Conservation (phyloP, 2,113 vertebrate species). For the Nycticebus coucang region DNA sequence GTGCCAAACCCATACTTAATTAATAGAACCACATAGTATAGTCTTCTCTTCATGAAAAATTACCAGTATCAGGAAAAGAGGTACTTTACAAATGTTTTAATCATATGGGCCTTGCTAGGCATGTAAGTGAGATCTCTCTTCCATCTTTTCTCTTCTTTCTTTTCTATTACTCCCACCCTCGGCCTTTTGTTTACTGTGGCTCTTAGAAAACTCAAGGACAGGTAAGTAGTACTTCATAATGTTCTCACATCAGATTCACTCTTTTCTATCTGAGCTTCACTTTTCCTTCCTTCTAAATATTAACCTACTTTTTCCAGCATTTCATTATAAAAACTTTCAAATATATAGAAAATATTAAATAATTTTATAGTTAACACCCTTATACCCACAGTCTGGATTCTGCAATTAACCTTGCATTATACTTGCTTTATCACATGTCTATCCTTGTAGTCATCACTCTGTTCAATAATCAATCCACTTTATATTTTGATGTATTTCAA, state of each 20-base stretch:
- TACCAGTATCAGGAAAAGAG: not conserved
- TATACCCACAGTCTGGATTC: not conserved
- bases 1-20: not conserved
- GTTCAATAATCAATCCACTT: not conserved
- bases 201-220: not conserved
- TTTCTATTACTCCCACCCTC: not conserved
- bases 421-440: not conserved
- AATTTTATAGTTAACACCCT: not conserved
- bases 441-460: not conserved
- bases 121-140: not conserved
- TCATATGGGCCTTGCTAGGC: not conserved
- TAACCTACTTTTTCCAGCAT: not conserved
- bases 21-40: not conserved
- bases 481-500: constrained; percentile 8
- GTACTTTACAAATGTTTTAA: not conserved
- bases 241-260: not conserved
- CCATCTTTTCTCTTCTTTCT: not conserved
- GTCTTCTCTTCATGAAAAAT: not conserved
- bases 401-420: not conserved
- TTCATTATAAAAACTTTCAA: constrained; percentile 24
- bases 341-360: not conserved
- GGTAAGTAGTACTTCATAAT: not conserved
- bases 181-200: not conserved
- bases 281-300: constrained; percentile 21
- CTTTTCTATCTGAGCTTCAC: constrained; percentile 13